Evolutionary conservation across 2,797 vertebrate genomes (phyloP), one percentile per base, ranked within the genome.

Genomic region (Enteromius radiatus): DNA sequence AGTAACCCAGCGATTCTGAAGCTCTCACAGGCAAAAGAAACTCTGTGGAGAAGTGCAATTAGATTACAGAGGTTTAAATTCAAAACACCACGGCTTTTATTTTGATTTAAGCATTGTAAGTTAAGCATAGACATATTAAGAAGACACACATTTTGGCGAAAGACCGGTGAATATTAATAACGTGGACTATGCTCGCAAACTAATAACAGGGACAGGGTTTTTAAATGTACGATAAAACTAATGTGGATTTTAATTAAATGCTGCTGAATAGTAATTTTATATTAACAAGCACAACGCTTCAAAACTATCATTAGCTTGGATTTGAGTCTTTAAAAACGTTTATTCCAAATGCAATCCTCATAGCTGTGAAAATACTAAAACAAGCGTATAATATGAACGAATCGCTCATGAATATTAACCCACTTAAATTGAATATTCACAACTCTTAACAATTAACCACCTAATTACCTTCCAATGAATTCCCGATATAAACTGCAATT

Each of bases 1-100:
- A 70, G 26, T 23, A 84, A 65, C 59, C 47, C 80, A 41, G 73
- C 21, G 36, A 56, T 19, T 64, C 81, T 69, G 64, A 64, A 64
- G 69, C 68, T 47, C 79, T 36, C 71, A 69, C 59, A 43, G 23
- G 23, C 28, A 64, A 56, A 76, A n/a, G 2, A 65, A 82, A 76
- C 61, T 43, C 69, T 76, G 36, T 7, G 19, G 31, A 9, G 26
- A 52, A 69, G n/a, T 54, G n/a, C 17, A 69, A 9, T 2, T 28
- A 1, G 41, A 49, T 54, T 19, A 21, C n/a, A n/a, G 3, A 17
- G 31, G 6, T 41, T 41, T 26, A 9, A 36, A 68, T 36, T 0
- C 2, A 54, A 38, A 31, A 17, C 3, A 38, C 15, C 19, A 33
- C 33, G 45, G 5, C 17, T 21, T 31, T 73, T n/a, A 33, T 12